These are phyloP conservation scores for Gadus macrocephalus DNA, from an alignment of 2,113 vertebrate genomes.

Conservation along the genomic window DNA sequence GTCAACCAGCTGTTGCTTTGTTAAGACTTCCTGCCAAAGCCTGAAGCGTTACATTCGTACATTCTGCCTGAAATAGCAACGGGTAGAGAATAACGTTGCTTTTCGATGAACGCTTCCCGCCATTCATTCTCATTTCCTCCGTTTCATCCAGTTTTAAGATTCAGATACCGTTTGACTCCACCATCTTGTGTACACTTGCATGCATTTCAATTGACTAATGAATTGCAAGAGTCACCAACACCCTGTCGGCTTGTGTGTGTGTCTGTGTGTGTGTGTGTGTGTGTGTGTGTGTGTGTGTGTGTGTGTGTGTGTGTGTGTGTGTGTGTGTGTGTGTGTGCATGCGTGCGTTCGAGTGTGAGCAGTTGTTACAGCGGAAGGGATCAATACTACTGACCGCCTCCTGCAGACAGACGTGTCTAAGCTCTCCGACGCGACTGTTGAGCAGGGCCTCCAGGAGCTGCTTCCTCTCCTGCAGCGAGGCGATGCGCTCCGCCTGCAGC, in stretches of 20 bases:
- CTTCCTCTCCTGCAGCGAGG: constrained; percentile 79
- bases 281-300: too few relatives aligned
- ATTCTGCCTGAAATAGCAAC: too few relatives aligned
- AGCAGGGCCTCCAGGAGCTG: constrained; percentile 79
- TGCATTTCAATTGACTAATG: too few relatives aligned
- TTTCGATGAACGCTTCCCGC: constrained; percentile 9
- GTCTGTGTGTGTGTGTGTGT: too few relatives aligned
- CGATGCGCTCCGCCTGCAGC: constrained; percentile 74
- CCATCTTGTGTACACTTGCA: too few relatives aligned
- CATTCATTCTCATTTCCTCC: neutral
- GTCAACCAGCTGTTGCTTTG: constrained; percentile 37
- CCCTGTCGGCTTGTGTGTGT: too few relatives aligned
- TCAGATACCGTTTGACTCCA: neutral
- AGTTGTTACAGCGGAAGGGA: neutral
- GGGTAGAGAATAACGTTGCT: constrained; percentile 3
- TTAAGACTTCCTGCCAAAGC: constrained; percentile 1
- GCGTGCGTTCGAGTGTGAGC: too few relatives aligned
- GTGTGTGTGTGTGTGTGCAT: too few relatives aligned
- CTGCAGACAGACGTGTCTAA: constrained; percentile 81
- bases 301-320: too few relatives aligned
- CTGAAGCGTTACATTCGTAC: too few relatives aligned
- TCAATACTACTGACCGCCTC: constrained; percentile 77
- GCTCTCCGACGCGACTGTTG: constrained; percentile 77
- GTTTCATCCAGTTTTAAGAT: neutral
- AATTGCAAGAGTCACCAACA: too few relatives aligned